Evolutionary conservation across 2,113 vertebrate species (phyloP).

Genomic region (Chinchilla lanigera): DNA sequence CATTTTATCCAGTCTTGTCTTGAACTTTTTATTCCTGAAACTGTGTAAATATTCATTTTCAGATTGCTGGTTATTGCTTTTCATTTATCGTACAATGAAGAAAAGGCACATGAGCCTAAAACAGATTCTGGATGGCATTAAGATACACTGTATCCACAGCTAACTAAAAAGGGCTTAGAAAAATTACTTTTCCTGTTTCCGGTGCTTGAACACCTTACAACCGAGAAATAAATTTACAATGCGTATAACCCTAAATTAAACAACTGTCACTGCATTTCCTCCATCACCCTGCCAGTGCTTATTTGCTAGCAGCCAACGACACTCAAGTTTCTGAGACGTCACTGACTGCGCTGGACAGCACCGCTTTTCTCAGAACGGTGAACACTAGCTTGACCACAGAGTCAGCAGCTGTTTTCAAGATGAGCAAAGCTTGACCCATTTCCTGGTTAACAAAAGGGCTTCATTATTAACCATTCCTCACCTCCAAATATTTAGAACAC

Average conservation of each 20-base stretch:
- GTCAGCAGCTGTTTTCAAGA: background rate
- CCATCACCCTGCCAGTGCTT: background rate
- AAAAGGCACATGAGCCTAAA: background rate
- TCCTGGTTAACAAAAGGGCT: background rate
- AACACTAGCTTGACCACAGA: background rate
- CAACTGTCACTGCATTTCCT: background rate
- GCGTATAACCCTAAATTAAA: background rate
- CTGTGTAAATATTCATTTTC: slow-evolving; percentile 71
- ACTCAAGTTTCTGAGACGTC: background rate
- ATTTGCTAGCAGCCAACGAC: background rate
- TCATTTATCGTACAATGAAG: slow-evolving; percentile 15
- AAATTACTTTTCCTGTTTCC: background rate
- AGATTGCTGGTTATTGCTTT: slow-evolving; percentile 15
- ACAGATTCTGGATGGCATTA: background rate
- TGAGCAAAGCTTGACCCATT: background rate
- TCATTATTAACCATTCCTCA: background rate
- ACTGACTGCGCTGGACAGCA: background rate
- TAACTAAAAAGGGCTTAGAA: background rate
- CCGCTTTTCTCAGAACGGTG: background rate
- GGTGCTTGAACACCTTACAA: background rate
- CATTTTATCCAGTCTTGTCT: slow-evolving; percentile 90
- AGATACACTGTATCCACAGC: background rate
- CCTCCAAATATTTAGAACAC: background rate
- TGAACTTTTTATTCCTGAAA: slow-evolving; percentile 89
- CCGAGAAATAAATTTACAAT: background rate